phyloP scores from a whole-genome alignment of 2,797 vertebrate species.

The Ptychobarbus kaznakovi region DNA sequence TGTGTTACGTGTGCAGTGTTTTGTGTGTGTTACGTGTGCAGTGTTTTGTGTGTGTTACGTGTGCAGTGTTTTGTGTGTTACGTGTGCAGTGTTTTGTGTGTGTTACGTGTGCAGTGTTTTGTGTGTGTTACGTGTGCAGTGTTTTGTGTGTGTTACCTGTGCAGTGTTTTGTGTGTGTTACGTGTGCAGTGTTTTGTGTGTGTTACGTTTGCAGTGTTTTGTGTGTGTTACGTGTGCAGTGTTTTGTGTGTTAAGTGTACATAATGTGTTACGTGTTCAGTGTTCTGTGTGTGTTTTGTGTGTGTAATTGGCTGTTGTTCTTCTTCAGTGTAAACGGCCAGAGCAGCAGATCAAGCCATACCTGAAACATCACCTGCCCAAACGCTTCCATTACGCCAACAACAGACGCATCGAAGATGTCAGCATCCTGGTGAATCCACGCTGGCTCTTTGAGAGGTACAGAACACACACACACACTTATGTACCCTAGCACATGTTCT shows the following conservation, averaged over 20 bases:
- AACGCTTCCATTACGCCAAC: conserved; percentile 80
- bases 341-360: conserved; percentile 76
- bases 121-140: too few species aligned
- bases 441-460: conserved; percentile 81
- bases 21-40: too few species aligned
- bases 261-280: too few species aligned
- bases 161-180: too few species aligned
- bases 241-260: too few species aligned
- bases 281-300: background rate
- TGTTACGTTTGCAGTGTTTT: too few species aligned
- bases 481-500: background rate
- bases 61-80: background rate
- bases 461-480: background rate
- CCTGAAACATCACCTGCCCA: conserved; percentile 78
- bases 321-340: conserved; percentile 72
- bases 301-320: conserved; percentile 1
- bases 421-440: conserved; percentile 70
- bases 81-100: too few species aligned
- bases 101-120: too few species aligned
- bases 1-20: too few species aligned
- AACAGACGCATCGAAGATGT: conserved; percentile 81
- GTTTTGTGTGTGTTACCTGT: too few species aligned
- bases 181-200: too few species aligned
- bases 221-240: too few species aligned
- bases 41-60: background rate